Percentiles rank a stretch among this genome's conserved stretches.
Conservation (phyloP, 2,888 invertebrate species). For the Eilema griseolum region DNA sequence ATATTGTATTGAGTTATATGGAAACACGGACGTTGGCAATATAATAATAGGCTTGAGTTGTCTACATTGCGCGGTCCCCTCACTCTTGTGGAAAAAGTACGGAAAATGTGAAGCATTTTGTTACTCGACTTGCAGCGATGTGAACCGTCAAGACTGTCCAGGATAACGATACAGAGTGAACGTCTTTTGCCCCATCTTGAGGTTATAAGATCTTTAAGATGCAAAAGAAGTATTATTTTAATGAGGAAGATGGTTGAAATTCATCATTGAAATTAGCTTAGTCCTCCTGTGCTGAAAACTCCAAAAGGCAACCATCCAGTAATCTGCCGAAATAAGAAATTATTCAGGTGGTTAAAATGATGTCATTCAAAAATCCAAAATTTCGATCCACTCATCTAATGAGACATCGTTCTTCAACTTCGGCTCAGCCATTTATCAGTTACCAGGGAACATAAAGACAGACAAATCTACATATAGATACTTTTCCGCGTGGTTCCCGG, state of each 20-base stretch:
- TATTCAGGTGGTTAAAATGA: too few relatives aligned
- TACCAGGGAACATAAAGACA: too few relatives aligned
- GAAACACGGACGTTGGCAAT: conserved; percentile 50
- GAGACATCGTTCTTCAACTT: neutral
- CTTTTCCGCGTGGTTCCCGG: too few relatives aligned
- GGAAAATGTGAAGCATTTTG: neutral
- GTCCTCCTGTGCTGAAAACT: neutral
- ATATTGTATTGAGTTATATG: conserved; percentile 73
- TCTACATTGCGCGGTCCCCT: conserved; percentile 58
- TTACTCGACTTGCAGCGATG: neutral
- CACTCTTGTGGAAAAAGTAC: neutral
- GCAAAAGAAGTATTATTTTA: neutral
- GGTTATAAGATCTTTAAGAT: neutral
- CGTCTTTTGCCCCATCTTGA: neutral
- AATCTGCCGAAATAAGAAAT: too few relatives aligned
- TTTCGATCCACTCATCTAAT: neutral
- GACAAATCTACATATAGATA: too few relatives aligned
- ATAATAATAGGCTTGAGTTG: conserved; percentile 15
- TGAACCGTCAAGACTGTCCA: neutral
- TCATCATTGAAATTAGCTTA: too few relatives aligned
- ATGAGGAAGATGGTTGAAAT: too few relatives aligned
- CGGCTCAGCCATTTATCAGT: neutral
- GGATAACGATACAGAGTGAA: neutral
- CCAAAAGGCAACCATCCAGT: neutral
- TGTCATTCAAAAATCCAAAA: neutral